Conservation (phyloP, 2,888 invertebrate species). For the Exocentrus adspersus region DNA sequence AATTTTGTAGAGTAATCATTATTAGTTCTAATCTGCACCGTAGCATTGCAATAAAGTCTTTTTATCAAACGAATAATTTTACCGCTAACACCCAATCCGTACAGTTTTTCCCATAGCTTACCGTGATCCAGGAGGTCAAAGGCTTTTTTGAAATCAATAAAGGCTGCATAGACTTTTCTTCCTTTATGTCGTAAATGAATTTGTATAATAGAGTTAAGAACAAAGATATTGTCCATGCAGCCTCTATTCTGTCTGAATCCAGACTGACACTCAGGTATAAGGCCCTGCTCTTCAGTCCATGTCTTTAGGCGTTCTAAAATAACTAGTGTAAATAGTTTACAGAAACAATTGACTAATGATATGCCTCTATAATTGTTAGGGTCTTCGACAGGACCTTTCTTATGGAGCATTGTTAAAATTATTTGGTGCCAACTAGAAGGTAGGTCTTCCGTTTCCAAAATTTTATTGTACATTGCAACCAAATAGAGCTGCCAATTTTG, state of each 20-base stretch:
- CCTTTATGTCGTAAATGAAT: no score
- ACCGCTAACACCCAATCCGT: no score
- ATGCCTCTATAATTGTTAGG: constrained; percentile 6
- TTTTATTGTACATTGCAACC: neutral
- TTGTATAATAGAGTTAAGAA: no score
- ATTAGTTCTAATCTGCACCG: no score
- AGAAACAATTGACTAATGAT: neutral
- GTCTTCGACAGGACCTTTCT: neutral
- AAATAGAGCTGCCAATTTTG: neutral
- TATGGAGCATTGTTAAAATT: no score
- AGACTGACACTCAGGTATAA: constrained; percentile 9
- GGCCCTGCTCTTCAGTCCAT: neutral
- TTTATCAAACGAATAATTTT: no score
- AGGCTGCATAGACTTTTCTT: no score
- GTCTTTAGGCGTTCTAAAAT: neutral
- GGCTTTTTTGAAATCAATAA: no score
- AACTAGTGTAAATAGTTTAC: constrained; percentile 9
- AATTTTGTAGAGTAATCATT: no score
- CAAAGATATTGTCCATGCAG: constrained; percentile 6
- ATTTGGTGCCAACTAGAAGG: neutral
- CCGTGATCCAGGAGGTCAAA: no score
- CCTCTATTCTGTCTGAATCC: constrained; percentile 6
- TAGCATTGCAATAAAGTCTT: no score
- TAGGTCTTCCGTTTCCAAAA: neutral
- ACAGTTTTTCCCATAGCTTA: no score